phyloP scores from a whole-genome alignment of 2,888 invertebrate genomes.

The Leptinotarsa peninsularis region DNA sequence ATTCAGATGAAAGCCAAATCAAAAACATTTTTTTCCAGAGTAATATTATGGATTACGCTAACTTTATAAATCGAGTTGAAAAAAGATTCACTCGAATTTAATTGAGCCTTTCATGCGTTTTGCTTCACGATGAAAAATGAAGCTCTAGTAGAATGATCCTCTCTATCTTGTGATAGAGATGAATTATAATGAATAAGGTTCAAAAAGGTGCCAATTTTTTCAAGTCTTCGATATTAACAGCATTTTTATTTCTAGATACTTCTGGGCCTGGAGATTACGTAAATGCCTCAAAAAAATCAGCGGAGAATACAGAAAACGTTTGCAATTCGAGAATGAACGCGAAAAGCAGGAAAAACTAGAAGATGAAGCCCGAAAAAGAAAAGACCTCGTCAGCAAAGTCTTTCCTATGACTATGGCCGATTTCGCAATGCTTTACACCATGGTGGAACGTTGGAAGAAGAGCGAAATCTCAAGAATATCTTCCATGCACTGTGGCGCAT shows the following conservation, averaged over 20 bases:
- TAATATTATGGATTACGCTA: too few species aligned
- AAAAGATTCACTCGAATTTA: too few species aligned
- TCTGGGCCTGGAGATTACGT: constrained; percentile 71
- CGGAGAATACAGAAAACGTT: constrained; percentile 67
- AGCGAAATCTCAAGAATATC: constrained; percentile 75
- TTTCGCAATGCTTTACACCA: constrained; percentile 79
- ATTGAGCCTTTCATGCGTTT: too few species aligned
- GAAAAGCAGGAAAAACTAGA: constrained; percentile 67
- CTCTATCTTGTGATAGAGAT: too few species aligned
- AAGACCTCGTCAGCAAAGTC: constrained; percentile 75
- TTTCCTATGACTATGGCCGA: constrained; percentile 79
- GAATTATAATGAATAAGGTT: too few species aligned
- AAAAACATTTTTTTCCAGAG: too few species aligned
- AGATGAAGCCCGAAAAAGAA: constrained; percentile 69
- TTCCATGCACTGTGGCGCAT: constrained; percentile 74
- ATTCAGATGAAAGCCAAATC: too few species aligned
- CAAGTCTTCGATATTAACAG: not conserved
- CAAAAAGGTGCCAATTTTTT: not conserved
- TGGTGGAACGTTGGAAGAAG: constrained; percentile 77
- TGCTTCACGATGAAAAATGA: too few species aligned
- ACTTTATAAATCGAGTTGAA: too few species aligned
- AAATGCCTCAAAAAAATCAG: constrained; percentile 68
- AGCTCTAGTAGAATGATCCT: too few species aligned
- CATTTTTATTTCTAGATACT: constrained; percentile 61
- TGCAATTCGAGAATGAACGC: constrained; percentile 69